Evolutionary conservation across 2,797 vertebrate species (phyloP), one percentile per base, ranked within the genome.

Genomic region (Telmatherina bonti): DNA sequence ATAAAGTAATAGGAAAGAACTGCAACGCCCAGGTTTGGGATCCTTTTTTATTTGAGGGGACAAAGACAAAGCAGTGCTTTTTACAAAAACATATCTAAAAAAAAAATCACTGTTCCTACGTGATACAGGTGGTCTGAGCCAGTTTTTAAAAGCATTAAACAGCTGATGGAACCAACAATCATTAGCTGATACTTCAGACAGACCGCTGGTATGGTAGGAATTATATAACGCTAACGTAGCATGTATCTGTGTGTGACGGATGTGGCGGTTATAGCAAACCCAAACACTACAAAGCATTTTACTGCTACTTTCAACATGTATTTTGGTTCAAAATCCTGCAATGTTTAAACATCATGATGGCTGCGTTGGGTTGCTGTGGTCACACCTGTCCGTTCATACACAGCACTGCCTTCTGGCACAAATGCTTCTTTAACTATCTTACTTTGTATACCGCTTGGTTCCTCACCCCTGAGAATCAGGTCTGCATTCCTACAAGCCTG

Each of bases 61-160:
- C 81, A 76, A 80, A 88, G 87, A 87, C 81, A 87, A 89, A 87
- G 89, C 85, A 84, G 78, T 10, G 78, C 84, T 76, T 67, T 65
- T 22, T 61, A n/a, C 16, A 15, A n/a, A 36, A 16, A 43, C 9
- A 35, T 35, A 20, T 16, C 7, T 7, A 43, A 6, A 41, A 15
- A 24, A 12, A 4, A 30, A 59, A 81, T 78, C 73, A 1, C 74
- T 88, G 49, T 78, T 87, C 83, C 78, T 66, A 8, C 12, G 51
- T 55, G 49, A 83, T 76, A 70, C 64, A 67, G 5, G 7, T 71
- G 76, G 76, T 85, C 82, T 76, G 52, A 68, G 22, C 22, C 49
- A 5, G 70, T 51, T 59, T 51, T 15, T 9, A 68, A 49, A 59
- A 62, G 36, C n/a, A 66, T 38, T 67, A 43, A 30, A 67, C 10